phyloP scores from a whole-genome alignment of 2,888 invertebrate species.

The Stenoptilia bipunctidactyla region DNA sequence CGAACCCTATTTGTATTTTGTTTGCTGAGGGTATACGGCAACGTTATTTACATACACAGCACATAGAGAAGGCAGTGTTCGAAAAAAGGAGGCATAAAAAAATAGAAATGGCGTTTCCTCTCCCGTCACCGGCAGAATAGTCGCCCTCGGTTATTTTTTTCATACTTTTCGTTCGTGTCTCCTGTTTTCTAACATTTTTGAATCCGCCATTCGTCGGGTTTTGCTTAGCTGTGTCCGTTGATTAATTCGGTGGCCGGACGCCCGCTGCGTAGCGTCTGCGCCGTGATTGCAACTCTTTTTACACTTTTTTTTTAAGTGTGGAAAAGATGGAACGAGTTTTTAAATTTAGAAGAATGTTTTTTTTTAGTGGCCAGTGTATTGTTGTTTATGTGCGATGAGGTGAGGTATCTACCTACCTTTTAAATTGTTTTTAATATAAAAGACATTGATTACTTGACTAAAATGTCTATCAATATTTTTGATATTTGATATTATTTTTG shows the following conservation, averaged over 20 bases:
- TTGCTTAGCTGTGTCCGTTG: constrained; percentile 47
- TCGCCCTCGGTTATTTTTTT: constrained; percentile 47
- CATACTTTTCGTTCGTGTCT: constrained; percentile 42
- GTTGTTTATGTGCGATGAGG: background rate
- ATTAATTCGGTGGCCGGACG: constrained; percentile 58
- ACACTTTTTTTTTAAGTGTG: constrained; percentile 18
- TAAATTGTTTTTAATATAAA: too few relatives aligned
- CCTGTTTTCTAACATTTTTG: constrained; percentile 40
- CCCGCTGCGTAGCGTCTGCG: constrained; percentile 51
- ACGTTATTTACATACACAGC: too few relatives aligned
- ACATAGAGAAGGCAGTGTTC: too few relatives aligned
- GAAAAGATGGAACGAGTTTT: constrained; percentile 14
- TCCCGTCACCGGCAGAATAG: constrained; percentile 62
- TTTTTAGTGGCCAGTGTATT: background rate
- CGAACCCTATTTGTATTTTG: too few relatives aligned
- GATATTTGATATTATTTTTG: too few relatives aligned
- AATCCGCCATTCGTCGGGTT: constrained; percentile 22
- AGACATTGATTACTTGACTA: too few relatives aligned
- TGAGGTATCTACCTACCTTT: too few relatives aligned
- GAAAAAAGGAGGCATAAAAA: constrained; percentile 33
- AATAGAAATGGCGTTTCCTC: constrained; percentile 53
- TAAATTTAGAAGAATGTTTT: too few relatives aligned
- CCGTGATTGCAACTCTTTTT: constrained; percentile 43
- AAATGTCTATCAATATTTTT: too few relatives aligned
- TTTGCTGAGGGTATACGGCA: too few relatives aligned